Conservation (phyloP, 2,113 vertebrate species). For the Pseudorectes ferrugineus region DNA sequence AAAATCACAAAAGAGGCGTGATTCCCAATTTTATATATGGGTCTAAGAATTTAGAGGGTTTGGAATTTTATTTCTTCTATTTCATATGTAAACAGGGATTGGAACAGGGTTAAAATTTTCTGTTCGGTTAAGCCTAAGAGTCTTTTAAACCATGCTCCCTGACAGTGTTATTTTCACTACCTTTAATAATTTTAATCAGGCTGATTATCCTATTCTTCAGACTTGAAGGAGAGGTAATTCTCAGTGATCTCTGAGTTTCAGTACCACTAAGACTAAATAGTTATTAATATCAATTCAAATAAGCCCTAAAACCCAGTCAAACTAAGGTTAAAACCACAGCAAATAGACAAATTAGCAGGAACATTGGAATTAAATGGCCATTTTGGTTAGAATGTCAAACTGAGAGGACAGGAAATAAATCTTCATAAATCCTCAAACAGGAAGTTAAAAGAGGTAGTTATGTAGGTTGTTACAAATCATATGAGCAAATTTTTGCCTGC, state of each 20-base stretch:
- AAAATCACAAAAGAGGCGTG: neutral
- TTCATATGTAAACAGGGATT: neutral
- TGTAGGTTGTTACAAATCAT: constrained; percentile 1
- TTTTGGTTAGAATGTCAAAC: constrained; percentile 28
- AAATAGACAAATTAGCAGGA: constrained; percentile 19
- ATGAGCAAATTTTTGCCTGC: constrained; percentile 17
- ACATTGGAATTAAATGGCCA: neutral
- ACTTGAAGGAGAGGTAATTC: neutral
- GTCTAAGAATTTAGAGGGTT: neutral
- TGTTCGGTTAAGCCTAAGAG: neutral
- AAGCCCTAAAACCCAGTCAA: neutral
- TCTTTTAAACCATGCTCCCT: neutral
- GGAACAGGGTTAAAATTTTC: neutral
- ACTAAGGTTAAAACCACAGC: constrained; percentile 22
- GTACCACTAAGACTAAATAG: neutral
- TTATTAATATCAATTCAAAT: constrained; percentile 1
- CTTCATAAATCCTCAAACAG: constrained; percentile 31
- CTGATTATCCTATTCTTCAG: neutral
- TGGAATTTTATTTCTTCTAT: neutral
- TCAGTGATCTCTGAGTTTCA: neutral
- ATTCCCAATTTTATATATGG: neutral
- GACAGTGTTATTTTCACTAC: neutral
- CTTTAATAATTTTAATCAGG: constrained; percentile 1
- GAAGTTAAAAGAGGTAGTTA: neutral
- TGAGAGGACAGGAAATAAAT: constrained; percentile 17